Evolutionary conservation across 2,113 vertebrate species (phyloP), one percentile per base, ranked within the genome.

Genomic region (Hemiprocne comata): DNA sequence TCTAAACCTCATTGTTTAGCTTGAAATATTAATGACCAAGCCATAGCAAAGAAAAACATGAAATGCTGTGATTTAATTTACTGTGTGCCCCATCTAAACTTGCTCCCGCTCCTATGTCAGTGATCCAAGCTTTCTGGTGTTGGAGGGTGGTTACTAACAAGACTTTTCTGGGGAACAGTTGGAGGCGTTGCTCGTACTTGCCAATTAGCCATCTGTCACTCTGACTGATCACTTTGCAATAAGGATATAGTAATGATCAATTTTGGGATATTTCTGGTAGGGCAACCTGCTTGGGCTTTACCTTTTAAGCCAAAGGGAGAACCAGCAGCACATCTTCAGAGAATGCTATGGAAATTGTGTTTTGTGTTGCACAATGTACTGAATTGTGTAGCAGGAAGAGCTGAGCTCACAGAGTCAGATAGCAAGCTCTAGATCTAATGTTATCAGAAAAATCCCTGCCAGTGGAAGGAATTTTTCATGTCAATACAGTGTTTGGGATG

Each of bases 141-240:
- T 67, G 38, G 64, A 80, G 50, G 3, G 19, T 46, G 24, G 14
- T 75, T 86, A 42, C 54, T 87, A 74, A 90, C 46, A 91, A 73
- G 79, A 46, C 34, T 46, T 57, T 88, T 96, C 61, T 42, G 69
- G 28, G 31, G 29, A 94, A 78, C 72, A 85, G 76, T 9, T 89
- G 70, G 82, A 93, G 66, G 26, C 67, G 92, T 14, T n/a, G 73
- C 65, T 85, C 2, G 4, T 73, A 79, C 69, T 93, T 91, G 29
- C 77, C 87, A 86, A 40, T 91, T 85, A 90, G 66, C 85, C 62
- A 79, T 67, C 90, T 90, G 85, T 95, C 84, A 78, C 62, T 77
- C 36, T 88, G 80, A 94, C 74, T 84, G 85, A 91, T 96, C 76
- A 44, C 66, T 96, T 95, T 66, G 55, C 48, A 87, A 76, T 91